Evolutionary conservation across 2,888 invertebrate species (phyloP).

Genomic region (Cheilosia grossa): DNA sequence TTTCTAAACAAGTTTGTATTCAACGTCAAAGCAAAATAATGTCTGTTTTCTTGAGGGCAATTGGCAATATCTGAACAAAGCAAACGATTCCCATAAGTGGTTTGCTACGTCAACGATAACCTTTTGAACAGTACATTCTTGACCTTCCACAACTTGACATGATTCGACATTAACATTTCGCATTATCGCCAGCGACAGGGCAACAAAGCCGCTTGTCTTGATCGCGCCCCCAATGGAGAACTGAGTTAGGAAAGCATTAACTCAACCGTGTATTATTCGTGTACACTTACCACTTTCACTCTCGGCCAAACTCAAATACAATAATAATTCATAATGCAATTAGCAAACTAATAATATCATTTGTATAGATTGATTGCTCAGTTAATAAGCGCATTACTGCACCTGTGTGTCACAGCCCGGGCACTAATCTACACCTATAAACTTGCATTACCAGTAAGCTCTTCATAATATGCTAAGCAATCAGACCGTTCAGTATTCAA

Average conservation of each 20-base stretch:
- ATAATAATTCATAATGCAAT: conserved; percentile 53
- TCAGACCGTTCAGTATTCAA: too few relatives aligned
- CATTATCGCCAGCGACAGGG: not conserved
- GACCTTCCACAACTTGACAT: too few relatives aligned
- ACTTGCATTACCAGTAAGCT: conserved; percentile 12
- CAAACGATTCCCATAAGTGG: too few relatives aligned
- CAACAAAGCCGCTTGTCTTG: not conserved
- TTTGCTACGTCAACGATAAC: too few relatives aligned
- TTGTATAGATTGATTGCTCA: conserved; percentile 42
- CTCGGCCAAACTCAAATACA: conserved; percentile 8
- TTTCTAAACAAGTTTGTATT: too few relatives aligned
- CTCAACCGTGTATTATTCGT: not conserved
- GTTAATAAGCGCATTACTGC: conserved; percentile 23
- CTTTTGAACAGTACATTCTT: too few relatives aligned
- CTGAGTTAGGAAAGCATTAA: not conserved
- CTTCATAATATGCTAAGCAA: conserved; percentile 25
- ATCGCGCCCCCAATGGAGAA: not conserved
- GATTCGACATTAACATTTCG: too few relatives aligned
- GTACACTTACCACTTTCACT: conserved; percentile 46
- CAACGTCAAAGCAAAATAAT: too few relatives aligned
- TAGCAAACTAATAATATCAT: conserved; percentile 55
- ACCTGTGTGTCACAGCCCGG: not conserved
- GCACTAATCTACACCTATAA: conserved; percentile 30
- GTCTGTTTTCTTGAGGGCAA: too few relatives aligned
- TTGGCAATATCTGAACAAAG: too few relatives aligned